phyloP scores from a whole-genome alignment of 2,888 invertebrate genomes.

The Drosophila suboccidentalis region DNA sequence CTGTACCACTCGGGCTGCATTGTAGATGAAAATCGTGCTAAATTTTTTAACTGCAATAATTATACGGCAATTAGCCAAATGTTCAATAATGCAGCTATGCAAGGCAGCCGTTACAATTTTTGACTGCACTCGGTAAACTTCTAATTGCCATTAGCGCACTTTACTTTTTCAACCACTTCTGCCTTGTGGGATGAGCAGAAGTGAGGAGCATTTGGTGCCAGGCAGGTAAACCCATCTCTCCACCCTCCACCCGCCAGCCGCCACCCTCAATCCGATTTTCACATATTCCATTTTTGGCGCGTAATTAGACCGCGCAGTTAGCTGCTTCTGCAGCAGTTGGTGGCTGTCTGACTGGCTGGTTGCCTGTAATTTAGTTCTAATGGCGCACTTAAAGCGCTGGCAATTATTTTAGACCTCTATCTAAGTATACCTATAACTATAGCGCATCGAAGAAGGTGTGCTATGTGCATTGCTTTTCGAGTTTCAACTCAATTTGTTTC shows the following conservation, averaged over 20 bases:
- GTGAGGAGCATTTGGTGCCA: conserved; percentile 6
- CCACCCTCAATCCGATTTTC: conserved; percentile 5
- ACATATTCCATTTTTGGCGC: conserved; percentile 62
- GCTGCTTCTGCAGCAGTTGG: conserved; percentile 51
- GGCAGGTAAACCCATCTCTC: conserved; percentile 37
- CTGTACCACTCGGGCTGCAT: neutral
- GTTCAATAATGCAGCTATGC: conserved; percentile 78
- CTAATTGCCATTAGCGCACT: conserved; percentile 81
- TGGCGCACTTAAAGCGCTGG: conserved; percentile 76
- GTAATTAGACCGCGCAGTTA: conserved; percentile 77
- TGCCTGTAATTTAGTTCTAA: conserved; percentile 80
- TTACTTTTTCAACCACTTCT: conserved; percentile 66
- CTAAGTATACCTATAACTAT: conserved; percentile 18
- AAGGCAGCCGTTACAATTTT: conserved; percentile 77
- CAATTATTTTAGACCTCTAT: conserved; percentile 74
- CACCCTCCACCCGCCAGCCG: neutral
- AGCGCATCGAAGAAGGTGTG: conserved; percentile 33
- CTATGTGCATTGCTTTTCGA: conserved; percentile 23
- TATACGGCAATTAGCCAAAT: conserved; percentile 78
- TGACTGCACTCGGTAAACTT: conserved; percentile 79
- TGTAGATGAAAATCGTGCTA: conserved; percentile 47
- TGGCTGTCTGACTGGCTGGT: conserved; percentile 30
- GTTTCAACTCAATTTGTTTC: conserved; percentile 55
- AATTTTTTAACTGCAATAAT: conserved; percentile 80
- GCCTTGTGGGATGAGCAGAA: conserved; percentile 14